Evolutionary conservation across 2,113 vertebrate genomes (phyloP), one percentile per base, ranked within the genome.

Genomic region (Tragelaphus strepsiceros): DNA sequence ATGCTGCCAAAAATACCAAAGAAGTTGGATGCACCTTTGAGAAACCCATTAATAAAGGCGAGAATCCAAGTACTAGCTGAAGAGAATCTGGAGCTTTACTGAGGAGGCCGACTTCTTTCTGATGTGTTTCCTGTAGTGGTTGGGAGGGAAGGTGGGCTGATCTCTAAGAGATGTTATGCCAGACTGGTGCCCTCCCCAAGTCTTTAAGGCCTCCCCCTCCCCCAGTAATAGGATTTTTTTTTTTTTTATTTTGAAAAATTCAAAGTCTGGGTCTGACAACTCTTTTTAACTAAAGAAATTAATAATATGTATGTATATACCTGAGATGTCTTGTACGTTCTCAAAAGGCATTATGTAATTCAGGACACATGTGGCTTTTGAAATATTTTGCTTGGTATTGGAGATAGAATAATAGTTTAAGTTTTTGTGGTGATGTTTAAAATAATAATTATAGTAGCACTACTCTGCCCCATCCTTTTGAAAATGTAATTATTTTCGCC

Each of bases 371-470:
- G 92, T 56, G n/a, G 28, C 35, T 92, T 97, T 94, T 92, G 87
- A 85, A 96, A 22, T 88, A 81, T 90, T 90, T 88, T 94, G 13
- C 64, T 85, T 88, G 32, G 13, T 53, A 22, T 81, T 64, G 35
- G 62, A 88, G 49, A 74, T 54, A 95, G 61, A 61, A 10, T 62
- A 21, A 21, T 54, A 90, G 59, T 80, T 85, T 46, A 46, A 35
- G 64, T 88, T 97, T 87, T 54, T 96, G 3, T 64, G 53, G 19
- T 90, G 56, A 43, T 95, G 53, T 96, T 90, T 97, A 54, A 94
- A 95, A 61, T 61, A 94, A 71, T 43, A 88, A 87, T 94, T 84
- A 17, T 32, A 93, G 58, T 58, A 56, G 1, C 24, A 78, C 49
- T 81, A 15, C 35, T 90, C 17, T 88, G 2, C 39, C 51, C 10